Conservation (phyloP, 2,888 invertebrate genomes). For the Ichneumoninae sp. region DNA sequence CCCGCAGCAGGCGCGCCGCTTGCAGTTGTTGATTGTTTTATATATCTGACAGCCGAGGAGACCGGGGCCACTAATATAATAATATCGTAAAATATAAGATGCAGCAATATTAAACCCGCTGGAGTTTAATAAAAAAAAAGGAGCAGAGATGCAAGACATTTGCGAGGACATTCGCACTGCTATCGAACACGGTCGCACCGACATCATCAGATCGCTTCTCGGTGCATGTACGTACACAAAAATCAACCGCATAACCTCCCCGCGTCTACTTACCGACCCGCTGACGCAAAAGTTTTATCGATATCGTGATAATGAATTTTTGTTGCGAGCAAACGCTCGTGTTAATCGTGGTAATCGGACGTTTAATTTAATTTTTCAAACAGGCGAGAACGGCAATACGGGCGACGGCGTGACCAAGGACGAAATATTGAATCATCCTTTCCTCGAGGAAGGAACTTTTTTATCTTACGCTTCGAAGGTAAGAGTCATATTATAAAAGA, state of each 20-base stretch:
- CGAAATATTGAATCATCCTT: conserved; percentile 84
- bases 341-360: not conserved
- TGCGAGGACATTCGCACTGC: conserved; percentile 85
- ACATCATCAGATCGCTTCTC: conserved; percentile 86
- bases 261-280: conserved; percentile 43
- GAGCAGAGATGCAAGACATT: conserved; percentile 83
- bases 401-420: conserved; percentile 83
- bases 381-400: conserved; percentile 82
- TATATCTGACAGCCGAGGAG: conserved; percentile 54
- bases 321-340: not conserved
- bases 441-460: conserved; percentile 86
- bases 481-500: conserved; percentile 60
- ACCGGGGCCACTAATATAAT: conserved; percentile 32
- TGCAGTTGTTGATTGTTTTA: not conserved
- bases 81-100: conserved; percentile 37
- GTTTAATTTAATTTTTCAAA: not conserved
- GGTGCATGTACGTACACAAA: conserved; percentile 85
- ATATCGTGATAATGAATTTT: conserved; percentile 7
- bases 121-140: conserved; percentile 15
- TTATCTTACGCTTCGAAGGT: conserved; percentile 87
- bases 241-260: conserved; percentile 63
- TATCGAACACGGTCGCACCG: conserved; percentile 86
- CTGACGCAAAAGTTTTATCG: conserved; percentile 48
- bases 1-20: not conserved
- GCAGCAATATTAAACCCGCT: conserved; percentile 32